Base-by-base conservation (phyloP, 2,888 invertebrate species). In the Lasioglossum marginatum region DNA sequence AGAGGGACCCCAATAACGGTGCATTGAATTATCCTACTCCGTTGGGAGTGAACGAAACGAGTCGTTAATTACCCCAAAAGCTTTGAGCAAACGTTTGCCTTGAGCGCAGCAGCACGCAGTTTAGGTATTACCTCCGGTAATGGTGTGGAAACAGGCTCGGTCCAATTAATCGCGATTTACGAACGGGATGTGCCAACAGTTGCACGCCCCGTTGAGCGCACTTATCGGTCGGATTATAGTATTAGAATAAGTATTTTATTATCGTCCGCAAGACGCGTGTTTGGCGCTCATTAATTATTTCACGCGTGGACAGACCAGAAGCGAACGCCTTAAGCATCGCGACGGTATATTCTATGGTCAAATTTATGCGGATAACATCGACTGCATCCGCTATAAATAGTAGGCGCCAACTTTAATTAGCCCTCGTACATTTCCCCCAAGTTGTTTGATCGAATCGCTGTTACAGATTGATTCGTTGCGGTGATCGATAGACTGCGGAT, bases 181-280 rank as follows among this genome's bases (percentile, higher is more conserved):
- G 48, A 75, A 84, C 74, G 57, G 79, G 75, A 72, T 79, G 85
- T 75, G 45, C 71, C 71, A 79, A 84, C 77, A 88, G 82, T 85
- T 89, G 82, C 68, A 70, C 79, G 70, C 45, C 76, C 86, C 63
- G 81, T 37, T 70, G 75, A 76, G 80, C 79, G 70, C 79, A 70
- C 63, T 82, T 87, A 88, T 81, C 43, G 31, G 70, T 14, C 76
- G 86, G 86, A 84, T 89, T 87, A 89, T 63, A 43, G 68, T 66
- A 77, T 82, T 83, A 73, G 57, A 89, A 86, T 88, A 87, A 90
- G 79, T 73, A n/a, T 77, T 83, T 83, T 80, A 85, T 88, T 85
- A 79, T 81, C 72, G 77, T 68, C 37, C 31, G 60, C 66, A 37
- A 48, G 75, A 73, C 72, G 70, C 45, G 60, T 86, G 81, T 81